A percentile compares a stretch with the other conserved stretches of the same genome.
Evolutionary conservation across 2,797 vertebrate species (phyloP).

Genomic region (Gymnopithys bicolor): DNA sequence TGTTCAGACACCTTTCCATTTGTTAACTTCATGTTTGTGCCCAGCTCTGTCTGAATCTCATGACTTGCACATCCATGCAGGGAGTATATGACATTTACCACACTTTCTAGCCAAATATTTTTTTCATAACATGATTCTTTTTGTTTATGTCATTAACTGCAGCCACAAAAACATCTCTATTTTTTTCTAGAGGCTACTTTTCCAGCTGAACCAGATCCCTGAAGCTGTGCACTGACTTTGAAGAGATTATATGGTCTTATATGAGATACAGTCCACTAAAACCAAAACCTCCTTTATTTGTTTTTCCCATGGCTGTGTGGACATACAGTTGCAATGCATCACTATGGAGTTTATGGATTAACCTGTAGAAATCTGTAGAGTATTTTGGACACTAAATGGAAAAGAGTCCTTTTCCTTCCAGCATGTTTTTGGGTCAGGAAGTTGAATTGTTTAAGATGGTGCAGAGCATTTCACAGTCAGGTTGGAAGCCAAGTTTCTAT

Average conservation of each 20-base stretch:
- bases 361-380: neutral
- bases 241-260: neutral
- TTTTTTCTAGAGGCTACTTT: neutral
- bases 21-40: neutral
- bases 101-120: neutral
- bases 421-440: rapidly evolving
- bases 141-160: neutral
- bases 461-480: neutral
- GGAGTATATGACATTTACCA: neutral
- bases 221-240: neutral
- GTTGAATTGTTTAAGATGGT: neutral
- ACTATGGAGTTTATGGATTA: neutral
- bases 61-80: neutral
- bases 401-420: neutral
- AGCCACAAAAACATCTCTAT: neutral
- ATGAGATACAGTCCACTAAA: neutral
- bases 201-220: neutral
- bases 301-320: neutral
- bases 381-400: neutral
- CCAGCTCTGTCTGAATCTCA: neutral
- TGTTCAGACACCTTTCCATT: neutral
- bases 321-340: neutral
- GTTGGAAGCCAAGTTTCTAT: neutral
- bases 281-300: neutral
- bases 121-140: neutral